A percentile compares a stretch with the other conserved stretches of the same genome.
Conservation (phyloP, 2,113 vertebrate genomes). For the Tichodroma muraria region DNA sequence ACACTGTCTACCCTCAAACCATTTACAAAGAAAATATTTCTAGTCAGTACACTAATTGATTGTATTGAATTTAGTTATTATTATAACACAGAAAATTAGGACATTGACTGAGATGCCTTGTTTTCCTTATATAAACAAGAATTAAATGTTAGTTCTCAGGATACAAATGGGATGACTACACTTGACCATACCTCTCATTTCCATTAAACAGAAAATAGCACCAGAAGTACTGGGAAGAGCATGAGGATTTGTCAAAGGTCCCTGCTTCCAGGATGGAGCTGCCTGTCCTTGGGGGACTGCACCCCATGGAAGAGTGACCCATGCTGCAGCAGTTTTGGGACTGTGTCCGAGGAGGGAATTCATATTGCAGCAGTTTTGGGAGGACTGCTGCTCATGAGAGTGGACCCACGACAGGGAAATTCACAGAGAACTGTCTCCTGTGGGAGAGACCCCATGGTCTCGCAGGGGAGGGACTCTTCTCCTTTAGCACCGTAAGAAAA, state of each 20-base stretch:
- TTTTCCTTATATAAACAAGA: neutral
- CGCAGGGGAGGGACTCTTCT: neutral
- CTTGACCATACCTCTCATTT: neutral
- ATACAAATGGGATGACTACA: neutral
- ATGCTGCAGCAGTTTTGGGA: neutral
- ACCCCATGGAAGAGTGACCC: neutral
- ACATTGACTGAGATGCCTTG: neutral
- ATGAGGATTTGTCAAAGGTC: neutral
- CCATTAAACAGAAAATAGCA: neutral
- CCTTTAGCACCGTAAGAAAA: neutral
- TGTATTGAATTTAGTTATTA: neutral
- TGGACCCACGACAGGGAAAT: fast-evolving
- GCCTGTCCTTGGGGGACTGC: neutral
- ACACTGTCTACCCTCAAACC: neutral
- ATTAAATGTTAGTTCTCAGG: neutral
- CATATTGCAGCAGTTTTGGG: fast-evolving
- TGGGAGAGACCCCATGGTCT: neutral
- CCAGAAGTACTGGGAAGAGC: neutral
- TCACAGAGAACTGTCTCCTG: fast-evolving
- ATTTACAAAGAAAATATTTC: neutral
- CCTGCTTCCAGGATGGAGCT: neutral
- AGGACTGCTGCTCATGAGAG: neutral
- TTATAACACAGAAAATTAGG: neutral
- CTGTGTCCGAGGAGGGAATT: too few relatives aligned
- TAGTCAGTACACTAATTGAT: neutral